Conservation (phyloP, 1,140 invertebrate genomes). For the Calliopsis andreniformis region DNA sequence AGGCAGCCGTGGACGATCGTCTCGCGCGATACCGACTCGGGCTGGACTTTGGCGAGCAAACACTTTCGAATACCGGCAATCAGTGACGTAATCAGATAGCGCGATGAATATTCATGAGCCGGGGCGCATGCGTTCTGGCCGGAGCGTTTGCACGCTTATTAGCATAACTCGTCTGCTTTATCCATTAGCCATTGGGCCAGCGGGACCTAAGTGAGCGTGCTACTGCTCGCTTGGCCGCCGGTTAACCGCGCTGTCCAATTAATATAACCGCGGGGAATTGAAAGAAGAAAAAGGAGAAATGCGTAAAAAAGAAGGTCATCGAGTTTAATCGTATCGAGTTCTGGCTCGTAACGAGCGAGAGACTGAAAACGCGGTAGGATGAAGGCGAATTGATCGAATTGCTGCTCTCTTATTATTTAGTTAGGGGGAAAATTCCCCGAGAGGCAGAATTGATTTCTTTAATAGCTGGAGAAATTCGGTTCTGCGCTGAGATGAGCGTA, state of each 20-base stretch:
- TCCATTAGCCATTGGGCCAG: slow-evolving; percentile 70
- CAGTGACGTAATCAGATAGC: slow-evolving; percentile 72
- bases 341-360: not conserved
- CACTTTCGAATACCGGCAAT: slow-evolving; percentile 72
- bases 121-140: slow-evolving; percentile 66
- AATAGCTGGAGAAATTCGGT: no score
- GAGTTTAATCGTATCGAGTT: slow-evolving; percentile 37
- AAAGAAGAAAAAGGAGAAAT: slow-evolving; percentile 13
- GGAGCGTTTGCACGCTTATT: slow-evolving; percentile 70
- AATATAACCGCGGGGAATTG: slow-evolving; percentile 50
- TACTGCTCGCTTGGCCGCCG: slow-evolving; percentile 41
- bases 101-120: slow-evolving; percentile 74
- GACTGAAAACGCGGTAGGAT: not conserved
- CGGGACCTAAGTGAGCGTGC: slow-evolving; percentile 38
- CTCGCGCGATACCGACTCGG: slow-evolving; percentile 21
- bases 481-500: no score
- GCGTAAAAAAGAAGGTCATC: slow-evolving; percentile 34
- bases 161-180: slow-evolving; percentile 76
- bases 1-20: slow-evolving; percentile 41
- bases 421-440: no score
- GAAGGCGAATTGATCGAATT: not conserved
- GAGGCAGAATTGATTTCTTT: no score
- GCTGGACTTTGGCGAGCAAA: slow-evolving; percentile 60
- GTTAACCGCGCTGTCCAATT: slow-evolving; percentile 57
- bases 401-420: no score